Base-by-base conservation (phyloP, 2,797 vertebrate species). In the Myiothlypis chrysogaster region DNA sequence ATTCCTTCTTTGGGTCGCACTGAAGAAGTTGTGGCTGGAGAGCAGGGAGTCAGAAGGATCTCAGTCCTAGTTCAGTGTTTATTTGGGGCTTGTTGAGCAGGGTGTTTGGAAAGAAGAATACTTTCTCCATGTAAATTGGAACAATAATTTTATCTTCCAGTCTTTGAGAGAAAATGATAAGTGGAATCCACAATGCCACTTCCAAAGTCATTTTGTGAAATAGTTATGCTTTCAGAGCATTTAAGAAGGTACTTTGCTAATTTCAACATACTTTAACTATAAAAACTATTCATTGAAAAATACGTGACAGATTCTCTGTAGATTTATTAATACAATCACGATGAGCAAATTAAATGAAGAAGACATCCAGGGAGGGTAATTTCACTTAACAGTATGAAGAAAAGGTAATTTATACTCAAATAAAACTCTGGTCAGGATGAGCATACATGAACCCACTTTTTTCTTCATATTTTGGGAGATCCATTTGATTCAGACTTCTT, bases 281-380 rank as follows among this genome's bases (percentile, higher is more conserved):
- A 83, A 95, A 63, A 76, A 35, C 24, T 81, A 56, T 32, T 44
- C 11, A 39, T 79, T 91, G 39, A 93, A 96, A 97, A 83, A 79
- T 35, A 64, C 10, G 34, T 80, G 78, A 72, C 24, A 89, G 55
- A 77, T 90, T 85, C 66, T 83, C 25, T 75, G 23, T 65, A 84
- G 63, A 93, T 75, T 77, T 57, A 91, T 81, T 83, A 93, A 66
- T 89, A 43, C 66, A 93, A 90, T 79, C 43, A 89, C 6, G 2
- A 73, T 44, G 44, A 90, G 59, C 14, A 95, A 95, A 95, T 90
- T 84, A 90, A 95, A 93, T 91, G 46, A 92, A 82, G 72, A 89
- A 65, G 28, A 39, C 6, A 78, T 97, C 79, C 39, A 95, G 57
- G 68, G 80, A 93, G 30, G 16, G 53, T 68, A 88, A 94, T 93